phyloP scores from a whole-genome alignment of 53 echinoderm and acorn worm species.

The Paelopatides confundens region DNA sequence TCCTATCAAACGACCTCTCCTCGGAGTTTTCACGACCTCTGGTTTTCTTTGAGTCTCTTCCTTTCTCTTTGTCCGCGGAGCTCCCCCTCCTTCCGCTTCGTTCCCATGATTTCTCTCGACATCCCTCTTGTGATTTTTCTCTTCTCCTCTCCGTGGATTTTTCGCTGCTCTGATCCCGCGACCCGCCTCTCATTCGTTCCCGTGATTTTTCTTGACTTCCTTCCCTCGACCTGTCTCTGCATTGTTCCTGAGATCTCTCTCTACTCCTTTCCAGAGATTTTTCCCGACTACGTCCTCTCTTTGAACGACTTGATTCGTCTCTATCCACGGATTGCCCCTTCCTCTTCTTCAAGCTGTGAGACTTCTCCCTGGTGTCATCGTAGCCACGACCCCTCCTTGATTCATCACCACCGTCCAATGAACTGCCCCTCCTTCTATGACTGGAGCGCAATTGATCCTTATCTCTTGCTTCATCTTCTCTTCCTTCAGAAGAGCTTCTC shows the following conservation, averaged over 20 bases:
- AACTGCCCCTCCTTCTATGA: background rate
- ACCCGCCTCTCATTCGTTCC: background rate
- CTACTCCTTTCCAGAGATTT: background rate
- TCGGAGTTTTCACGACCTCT: background rate
- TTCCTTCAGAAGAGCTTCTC: slow-evolving; percentile 14
- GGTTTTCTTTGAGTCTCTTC: background rate
- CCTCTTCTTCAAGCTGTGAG: background rate
- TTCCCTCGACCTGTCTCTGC: background rate
- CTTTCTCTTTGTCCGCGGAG: background rate
- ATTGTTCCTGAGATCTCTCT: background rate
- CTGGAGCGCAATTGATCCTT: background rate
- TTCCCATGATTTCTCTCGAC: background rate
- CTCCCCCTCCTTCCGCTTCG: background rate
- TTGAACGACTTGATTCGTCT: background rate
- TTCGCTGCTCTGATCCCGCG: background rate
- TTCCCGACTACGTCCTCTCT: background rate
- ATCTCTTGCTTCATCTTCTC: background rate
- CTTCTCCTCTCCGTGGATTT: background rate
- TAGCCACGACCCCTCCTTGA: background rate
- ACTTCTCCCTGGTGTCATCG: background rate
- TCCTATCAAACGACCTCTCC: background rate
- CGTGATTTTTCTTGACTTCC: background rate
- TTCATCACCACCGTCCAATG: background rate
- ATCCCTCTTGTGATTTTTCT: background rate
- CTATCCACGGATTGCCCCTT: background rate